These are phyloP conservation scores for Phacellophora camtschatica DNA, from an alignment of 30 jellyfish, hydroid and myxozoan genomes.

Conservation along the genomic window DNA sequence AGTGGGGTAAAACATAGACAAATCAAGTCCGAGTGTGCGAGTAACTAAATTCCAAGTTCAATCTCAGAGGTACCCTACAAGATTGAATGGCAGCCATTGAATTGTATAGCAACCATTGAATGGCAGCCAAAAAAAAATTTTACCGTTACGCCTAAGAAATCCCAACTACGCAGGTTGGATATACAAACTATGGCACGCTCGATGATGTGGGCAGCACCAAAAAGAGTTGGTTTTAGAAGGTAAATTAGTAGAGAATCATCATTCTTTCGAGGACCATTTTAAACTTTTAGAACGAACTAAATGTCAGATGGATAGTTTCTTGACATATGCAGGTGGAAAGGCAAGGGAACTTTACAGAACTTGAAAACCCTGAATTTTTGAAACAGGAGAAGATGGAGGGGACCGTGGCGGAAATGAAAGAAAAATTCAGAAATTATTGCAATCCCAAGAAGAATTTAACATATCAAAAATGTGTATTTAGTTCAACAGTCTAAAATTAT, in stretches of 20 bases:
- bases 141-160: background rate
- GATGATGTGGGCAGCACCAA: slow-evolving; percentile 44
- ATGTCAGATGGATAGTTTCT: background rate
- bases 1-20: slow-evolving; percentile 1
- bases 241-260: slow-evolving; percentile 3
- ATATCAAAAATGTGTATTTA: slow-evolving; percentile 6
- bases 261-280: background rate
- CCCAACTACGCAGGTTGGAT: background rate
- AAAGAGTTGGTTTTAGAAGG: slow-evolving; percentile 20
- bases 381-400: slow-evolving; percentile 7
- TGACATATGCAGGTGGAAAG: background rate
- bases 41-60: too few species aligned
- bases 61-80: too few species aligned
- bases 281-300: slow-evolving; percentile 11
- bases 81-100: too few species aligned
- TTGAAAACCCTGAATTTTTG: slow-evolving; percentile 7
- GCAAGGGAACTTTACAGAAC: background rate
- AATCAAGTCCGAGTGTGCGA: too few species aligned
- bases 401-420: background rate
- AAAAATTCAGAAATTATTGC: slow-evolving; percentile 18
- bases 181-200: slow-evolving; percentile 20
- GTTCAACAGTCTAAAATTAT: background rate
- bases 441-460: slow-evolving; percentile 1
- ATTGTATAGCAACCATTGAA: too few species aligned
- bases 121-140: too few species aligned